Evolutionary conservation across 2,113 vertebrate species (phyloP).

Genomic region (Tursiops truncatus): DNA sequence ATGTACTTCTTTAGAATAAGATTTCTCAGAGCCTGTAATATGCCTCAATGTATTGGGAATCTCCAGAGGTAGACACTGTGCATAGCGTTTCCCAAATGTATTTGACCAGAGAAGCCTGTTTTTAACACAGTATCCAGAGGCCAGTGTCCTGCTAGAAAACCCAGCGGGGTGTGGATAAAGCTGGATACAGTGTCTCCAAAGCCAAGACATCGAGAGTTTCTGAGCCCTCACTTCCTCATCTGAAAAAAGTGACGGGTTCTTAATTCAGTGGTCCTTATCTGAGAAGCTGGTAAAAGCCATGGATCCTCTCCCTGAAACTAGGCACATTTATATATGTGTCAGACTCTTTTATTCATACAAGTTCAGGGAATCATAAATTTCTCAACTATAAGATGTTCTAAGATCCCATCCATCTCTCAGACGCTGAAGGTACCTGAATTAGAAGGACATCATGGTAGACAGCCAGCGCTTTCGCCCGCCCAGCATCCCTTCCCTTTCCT

Average conservation of each 20-base stretch:
- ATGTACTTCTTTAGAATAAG: conserved; percentile 18
- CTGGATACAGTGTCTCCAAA: not conserved
- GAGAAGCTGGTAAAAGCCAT: not conserved
- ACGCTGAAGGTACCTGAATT: not conserved
- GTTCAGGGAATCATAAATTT: not conserved
- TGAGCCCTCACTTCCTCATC: not conserved
- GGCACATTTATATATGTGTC: not conserved
- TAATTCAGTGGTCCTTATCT: not conserved
- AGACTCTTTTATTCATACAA: not conserved
- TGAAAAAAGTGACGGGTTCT: not conserved
- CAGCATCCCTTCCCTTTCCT: not conserved
- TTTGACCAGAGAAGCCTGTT: not conserved
- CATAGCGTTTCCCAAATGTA: not conserved
- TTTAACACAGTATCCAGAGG: not conserved
- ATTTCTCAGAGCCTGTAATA: not conserved
- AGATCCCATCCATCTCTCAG: not conserved
- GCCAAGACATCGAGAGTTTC: not conserved
- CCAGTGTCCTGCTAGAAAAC: not conserved
- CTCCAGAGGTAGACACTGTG: not conserved
- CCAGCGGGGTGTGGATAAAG: not conserved
- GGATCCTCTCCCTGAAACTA: not conserved
- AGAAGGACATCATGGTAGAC: not conserved
- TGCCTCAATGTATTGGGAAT: not conserved
- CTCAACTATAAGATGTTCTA: not conserved
- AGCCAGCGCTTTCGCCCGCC: not conserved